Base-by-base conservation (phyloP, 2,888 invertebrate genomes). In the Isoperla grammatica region DNA sequence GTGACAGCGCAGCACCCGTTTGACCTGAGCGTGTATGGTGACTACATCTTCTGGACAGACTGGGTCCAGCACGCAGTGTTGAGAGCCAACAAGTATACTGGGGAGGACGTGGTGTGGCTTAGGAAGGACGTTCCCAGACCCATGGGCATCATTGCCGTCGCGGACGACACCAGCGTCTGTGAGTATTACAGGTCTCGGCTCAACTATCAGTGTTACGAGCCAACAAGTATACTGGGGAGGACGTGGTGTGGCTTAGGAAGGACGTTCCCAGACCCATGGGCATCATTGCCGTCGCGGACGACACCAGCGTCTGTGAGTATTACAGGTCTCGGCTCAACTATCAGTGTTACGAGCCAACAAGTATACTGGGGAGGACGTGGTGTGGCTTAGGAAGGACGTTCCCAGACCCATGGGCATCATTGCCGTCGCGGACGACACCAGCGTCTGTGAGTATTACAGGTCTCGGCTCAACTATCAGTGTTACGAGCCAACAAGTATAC, bases 31-130 rank as follows among this genome's bases (percentile, higher is more conserved):
- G 84, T 93, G 22, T 87, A 86, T 69, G 89, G 87, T 1, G 87
- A 90, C 71, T 84, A 83, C 69, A 77, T 95, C 57, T 91, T 87
- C 76, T 95, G 93, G 92, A 90, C 91, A 1, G 95, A 95, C 77
- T 95, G 94, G 94, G 85, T 90, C 67, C 76, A 88, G 63, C 87
- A 88, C 70, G 89, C 88, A 6, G 89, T 95, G 61, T 80, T 90
- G 65, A 78, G 90, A 49, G 87, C 88, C 0, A 87, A 90, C 75
- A 91, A 91, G 73, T 84, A 83, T 64, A 87, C 86, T 0, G 92
- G 90, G 17, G 83, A 82, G 23, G 85, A 86, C 70, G 79, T 84
- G 4, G 80, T 82, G 0, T 79, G 81, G 68, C 76, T 94, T 64
- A 79, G 87, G 37, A 81, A 83, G 65, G 86, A 87, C 69, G 82